These are phyloP conservation scores for Limanda limanda DNA, from an alignment of 2,113 vertebrate genomes.

Conservation along the genomic window DNA sequence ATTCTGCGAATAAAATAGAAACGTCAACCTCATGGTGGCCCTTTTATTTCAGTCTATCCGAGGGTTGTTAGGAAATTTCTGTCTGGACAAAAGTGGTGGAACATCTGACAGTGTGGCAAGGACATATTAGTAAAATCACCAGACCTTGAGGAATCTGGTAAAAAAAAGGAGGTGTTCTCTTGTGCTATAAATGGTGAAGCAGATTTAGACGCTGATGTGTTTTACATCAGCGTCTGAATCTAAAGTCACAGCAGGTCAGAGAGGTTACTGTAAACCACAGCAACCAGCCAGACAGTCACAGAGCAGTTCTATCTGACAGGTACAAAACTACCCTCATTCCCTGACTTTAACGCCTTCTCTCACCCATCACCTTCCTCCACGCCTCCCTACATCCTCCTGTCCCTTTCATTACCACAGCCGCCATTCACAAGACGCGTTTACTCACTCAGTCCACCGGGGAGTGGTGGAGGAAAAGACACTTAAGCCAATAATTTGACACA, in stretches of 20 bases:
- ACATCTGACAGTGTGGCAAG: too few relatives aligned
- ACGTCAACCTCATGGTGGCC: too few relatives aligned
- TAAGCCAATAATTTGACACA: slow-evolving; percentile 65
- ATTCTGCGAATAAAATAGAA: too few relatives aligned
- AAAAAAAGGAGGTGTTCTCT: slow-evolving; percentile 1
- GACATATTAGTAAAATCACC: slow-evolving; percentile 1
- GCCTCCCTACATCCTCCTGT: slow-evolving; percentile 21
- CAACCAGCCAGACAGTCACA: slow-evolving; percentile 66
- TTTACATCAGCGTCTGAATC: slow-evolving; percentile 17
- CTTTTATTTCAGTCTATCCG: background rate
- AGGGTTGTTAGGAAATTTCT: background rate
- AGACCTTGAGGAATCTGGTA: background rate
- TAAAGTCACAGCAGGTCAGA: slow-evolving; percentile 23
- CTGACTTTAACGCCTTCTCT: slow-evolving; percentile 39
- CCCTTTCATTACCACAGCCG: slow-evolving; percentile 44
- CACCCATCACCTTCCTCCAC: slow-evolving; percentile 39
- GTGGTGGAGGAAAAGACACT: slow-evolving; percentile 58
- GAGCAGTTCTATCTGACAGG: slow-evolving; percentile 55
- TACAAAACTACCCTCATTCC: slow-evolving; percentile 43
- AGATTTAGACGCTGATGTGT: slow-evolving; percentile 23
- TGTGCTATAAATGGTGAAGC: background rate
- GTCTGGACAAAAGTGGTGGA: too few relatives aligned
- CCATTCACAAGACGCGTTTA: slow-evolving; percentile 50
- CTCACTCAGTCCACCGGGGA: slow-evolving; percentile 36
- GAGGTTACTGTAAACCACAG: slow-evolving; percentile 48